Conservation (phyloP, 2,113 vertebrate genomes). For the Polypterus bichir region DNA sequence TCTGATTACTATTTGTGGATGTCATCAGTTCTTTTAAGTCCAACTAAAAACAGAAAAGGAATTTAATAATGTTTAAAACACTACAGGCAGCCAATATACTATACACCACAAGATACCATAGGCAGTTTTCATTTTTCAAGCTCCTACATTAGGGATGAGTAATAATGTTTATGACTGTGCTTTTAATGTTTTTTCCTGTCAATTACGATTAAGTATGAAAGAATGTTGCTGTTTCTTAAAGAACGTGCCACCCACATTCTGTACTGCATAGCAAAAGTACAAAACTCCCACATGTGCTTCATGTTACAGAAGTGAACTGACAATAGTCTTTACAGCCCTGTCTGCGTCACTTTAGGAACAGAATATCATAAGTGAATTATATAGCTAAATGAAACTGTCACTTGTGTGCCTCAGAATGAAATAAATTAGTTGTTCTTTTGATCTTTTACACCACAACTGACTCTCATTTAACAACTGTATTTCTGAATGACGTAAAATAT, state of each 20-base stretch:
- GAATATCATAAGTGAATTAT: no score
- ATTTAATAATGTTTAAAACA: neutral
- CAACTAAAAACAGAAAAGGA: slow-evolving; percentile 47
- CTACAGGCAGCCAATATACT: neutral
- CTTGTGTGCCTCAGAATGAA: slow-evolving; percentile 7
- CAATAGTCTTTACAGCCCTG: no score
- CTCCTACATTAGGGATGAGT: no score
- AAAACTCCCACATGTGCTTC: neutral
- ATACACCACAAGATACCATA: no score
- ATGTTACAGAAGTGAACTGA: no score
- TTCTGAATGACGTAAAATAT: no score
- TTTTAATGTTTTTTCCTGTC: no score
- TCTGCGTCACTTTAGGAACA: no score
- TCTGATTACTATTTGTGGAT: slow-evolving; percentile 58
- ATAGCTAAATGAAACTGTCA: no score
- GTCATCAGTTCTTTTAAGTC: slow-evolving; percentile 74
- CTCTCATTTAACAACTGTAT: slow-evolving; percentile 6
- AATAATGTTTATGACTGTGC: no score
- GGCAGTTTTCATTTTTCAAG: no score
- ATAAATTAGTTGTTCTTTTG: slow-evolving; percentile 3
- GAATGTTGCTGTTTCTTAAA: slow-evolving; percentile 23
- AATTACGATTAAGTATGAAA: slow-evolving; percentile 20
- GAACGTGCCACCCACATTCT: slow-evolving; percentile 41
- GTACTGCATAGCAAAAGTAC: slow-evolving; percentile 27
- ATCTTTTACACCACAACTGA: slow-evolving; percentile 9